Evolutionary conservation across 2,888 invertebrate species (phyloP).

Genomic region (Cephus spinipes): DNA sequence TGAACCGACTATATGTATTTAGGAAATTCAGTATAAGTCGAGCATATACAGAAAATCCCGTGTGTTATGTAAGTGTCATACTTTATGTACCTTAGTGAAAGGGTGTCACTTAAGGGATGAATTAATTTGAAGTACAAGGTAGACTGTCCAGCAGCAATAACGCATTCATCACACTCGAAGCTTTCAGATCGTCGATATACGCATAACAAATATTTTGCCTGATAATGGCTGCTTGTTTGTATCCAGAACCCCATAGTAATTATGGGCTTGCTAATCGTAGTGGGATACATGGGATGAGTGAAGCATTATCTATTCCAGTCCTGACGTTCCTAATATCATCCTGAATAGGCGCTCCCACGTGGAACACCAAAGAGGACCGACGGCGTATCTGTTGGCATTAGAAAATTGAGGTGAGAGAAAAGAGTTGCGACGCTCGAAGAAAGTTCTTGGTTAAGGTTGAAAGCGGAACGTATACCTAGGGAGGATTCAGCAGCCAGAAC

Average conservation of each 20-base stretch:
- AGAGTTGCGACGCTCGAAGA: neutral
- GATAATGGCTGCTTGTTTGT: slow-evolving; percentile 35
- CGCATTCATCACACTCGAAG: neutral
- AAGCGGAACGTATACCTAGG: neutral
- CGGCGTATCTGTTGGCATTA: neutral
- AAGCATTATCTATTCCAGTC: neutral
- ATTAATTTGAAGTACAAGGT: neutral
- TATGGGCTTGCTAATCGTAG: neutral
- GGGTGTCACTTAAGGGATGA: neutral
- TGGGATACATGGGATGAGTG: neutral
- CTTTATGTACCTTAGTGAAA: neutral
- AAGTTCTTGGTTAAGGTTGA: neutral
- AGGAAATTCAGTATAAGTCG: too few relatives aligned
- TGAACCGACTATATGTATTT: too few relatives aligned
- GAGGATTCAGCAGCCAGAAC: neutral
- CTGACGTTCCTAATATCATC: neutral
- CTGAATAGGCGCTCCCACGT: neutral
- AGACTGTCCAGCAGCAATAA: neutral
- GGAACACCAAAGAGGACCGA: neutral
- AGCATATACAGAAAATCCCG: too few relatives aligned
- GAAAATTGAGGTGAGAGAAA: neutral
- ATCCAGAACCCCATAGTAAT: neutral
- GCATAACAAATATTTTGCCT: slow-evolving; percentile 34
- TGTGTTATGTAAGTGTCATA: too few relatives aligned
- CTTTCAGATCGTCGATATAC: neutral